Evolutionary conservation across 92 coral and sea anemone species (phyloP), one percentile per base, ranked within the genome.

Genomic region (Parazoanthus atlanticus): DNA sequence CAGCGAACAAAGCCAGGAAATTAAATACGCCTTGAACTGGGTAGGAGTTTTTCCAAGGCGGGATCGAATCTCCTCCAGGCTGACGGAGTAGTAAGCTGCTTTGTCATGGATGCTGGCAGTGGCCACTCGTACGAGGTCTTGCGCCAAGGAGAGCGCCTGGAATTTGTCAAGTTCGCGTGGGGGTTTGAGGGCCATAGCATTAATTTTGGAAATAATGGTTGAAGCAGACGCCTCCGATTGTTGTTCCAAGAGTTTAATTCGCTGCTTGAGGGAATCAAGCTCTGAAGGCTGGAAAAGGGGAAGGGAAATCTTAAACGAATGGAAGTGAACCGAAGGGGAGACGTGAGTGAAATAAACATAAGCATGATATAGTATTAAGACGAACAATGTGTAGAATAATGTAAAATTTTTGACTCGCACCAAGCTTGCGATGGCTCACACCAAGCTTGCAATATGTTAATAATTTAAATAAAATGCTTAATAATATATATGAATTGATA

Each of bases 91-190:
- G 10, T 78, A 58, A 8, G 90, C 0, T 33, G 78, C 75, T 69
- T 88, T 88, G 32, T 88, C 25, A 79, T 88, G 86, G 21, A 64
- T 23, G 28, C 9, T 30, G 5, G 29, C 46, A 6, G 19, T 15
- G 28, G 90, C 72, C 3, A 49, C 38, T 30, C 89, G 41, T 0
- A 85, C 89, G 41, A 85, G 25, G 2, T 85, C 80, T 64, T 78
- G 77, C 9, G 90, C 90, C 30, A 88, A 36, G 23, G 46, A 30
- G 38, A 88, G 23, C 26, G 61, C 90, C 10, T 78, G 21, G 10
- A 19, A 61, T 36, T 88, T 88, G 47, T 88, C 90, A 78, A 88
- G 78, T 2, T 79, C 86, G 0, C 6, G 28, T 13, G 54, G 36
- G 15, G 49, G 11, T 21, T 38, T 88, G 11, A 88, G 19, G 38